A percentile compares a stretch with the other conserved stretches of the same genome.
phyloP scores from a whole-genome alignment of 2,797 vertebrate species.

The Tokudaia tokunoshimensis region DNA sequence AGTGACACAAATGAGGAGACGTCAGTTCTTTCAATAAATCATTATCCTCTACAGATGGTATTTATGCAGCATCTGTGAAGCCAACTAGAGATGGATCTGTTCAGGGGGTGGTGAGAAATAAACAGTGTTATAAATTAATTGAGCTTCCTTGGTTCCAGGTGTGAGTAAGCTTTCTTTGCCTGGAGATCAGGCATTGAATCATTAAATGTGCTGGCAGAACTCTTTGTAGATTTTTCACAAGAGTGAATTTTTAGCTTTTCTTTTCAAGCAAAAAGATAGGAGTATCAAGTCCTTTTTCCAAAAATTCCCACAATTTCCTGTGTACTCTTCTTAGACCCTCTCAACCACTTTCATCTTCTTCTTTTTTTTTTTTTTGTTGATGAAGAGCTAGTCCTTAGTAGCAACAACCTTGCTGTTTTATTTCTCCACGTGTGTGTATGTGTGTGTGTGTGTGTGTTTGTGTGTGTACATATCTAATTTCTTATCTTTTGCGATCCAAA shows the following conservation, averaged over 20 bases:
- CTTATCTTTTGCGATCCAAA: neutral
- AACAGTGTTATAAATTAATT: slow-evolving; percentile 61
- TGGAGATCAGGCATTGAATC: slow-evolving; percentile 14
- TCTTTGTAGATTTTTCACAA: slow-evolving; percentile 24
- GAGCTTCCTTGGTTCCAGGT: slow-evolving; percentile 18
- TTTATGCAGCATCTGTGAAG: slow-evolving; percentile 9
- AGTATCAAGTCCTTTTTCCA: neutral
- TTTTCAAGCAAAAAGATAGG: neutral
- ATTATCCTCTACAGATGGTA: slow-evolving; percentile 41
- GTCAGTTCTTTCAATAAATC: slow-evolving; percentile 44
- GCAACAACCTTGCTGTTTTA: neutral
- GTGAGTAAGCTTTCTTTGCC: slow-evolving; percentile 31
- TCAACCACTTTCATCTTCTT: neutral
- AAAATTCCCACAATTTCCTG: neutral
- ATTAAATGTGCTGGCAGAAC: slow-evolving; percentile 15
- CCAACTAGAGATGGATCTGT: slow-evolving; percentile 1
- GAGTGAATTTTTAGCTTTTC: slow-evolving; percentile 36
- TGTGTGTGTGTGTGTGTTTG: neutral
- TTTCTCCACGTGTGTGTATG: neutral
- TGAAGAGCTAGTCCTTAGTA: neutral
- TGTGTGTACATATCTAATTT: neutral
- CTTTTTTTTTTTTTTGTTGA: neutral
- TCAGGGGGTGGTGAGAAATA: slow-evolving; percentile 36
- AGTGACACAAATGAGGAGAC: slow-evolving; percentile 17
- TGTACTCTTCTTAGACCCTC: neutral